Conservation (phyloP, 2,888 invertebrate species). For the Drosophila colorata region DNA sequence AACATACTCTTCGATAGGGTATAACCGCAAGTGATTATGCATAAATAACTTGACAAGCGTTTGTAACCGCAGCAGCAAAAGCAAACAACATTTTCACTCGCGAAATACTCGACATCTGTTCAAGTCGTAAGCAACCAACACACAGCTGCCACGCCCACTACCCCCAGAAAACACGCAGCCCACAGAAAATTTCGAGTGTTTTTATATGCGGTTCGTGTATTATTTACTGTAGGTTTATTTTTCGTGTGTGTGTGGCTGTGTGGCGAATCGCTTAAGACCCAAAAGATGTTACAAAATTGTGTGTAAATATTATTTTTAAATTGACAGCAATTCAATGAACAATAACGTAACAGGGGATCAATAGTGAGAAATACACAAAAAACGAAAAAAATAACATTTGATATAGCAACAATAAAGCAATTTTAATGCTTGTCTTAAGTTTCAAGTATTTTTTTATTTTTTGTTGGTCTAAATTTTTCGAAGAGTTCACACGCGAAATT, state of each 20-base stretch:
- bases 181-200: slow-evolving; percentile 49
- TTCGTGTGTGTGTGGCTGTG: slow-evolving; percentile 13
- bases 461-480: neutral
- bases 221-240: slow-evolving; percentile 29
- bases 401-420: slow-evolving; percentile 9
- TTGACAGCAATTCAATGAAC: slow-evolving; percentile 73
- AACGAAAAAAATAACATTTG: neutral
- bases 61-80: slow-evolving; percentile 48
- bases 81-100: slow-evolving; percentile 49
- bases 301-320: slow-evolving; percentile 74
- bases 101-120: slow-evolving; percentile 47
- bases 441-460: neutral
- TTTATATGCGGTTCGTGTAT: slow-evolving; percentile 60
- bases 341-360: slow-evolving; percentile 65
- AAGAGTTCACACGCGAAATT: slow-evolving; percentile 12
- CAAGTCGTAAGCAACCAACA: slow-evolving; percentile 56
- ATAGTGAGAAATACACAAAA: slow-evolving; percentile 21
- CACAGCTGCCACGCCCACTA: slow-evolving; percentile 10
- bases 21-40: slow-evolving; percentile 53
- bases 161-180: neutral
- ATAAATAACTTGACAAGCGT: slow-evolving; percentile 51
- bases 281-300: slow-evolving; percentile 50
- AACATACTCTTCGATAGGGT: slow-evolving; percentile 25
- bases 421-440: slow-evolving; percentile 17
- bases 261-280: slow-evolving; percentile 36